phyloP scores from a whole-genome alignment of 1,140 invertebrate genomes.

The Drosophila mojavensis region DNA sequence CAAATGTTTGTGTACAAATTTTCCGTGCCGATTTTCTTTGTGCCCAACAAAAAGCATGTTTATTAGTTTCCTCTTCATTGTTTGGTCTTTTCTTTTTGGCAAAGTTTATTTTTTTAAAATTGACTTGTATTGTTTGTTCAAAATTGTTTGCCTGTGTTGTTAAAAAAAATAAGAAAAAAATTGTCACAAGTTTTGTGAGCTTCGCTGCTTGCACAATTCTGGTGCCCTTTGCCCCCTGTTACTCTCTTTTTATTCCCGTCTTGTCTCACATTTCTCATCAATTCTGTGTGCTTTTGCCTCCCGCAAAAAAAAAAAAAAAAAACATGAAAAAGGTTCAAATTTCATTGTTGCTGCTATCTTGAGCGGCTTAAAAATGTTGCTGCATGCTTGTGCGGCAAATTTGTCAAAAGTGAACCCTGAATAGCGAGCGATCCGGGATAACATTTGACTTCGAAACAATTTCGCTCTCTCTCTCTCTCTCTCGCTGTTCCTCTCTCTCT shows the following conservation, averaged over 20 bases:
- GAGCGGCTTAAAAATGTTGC: constrained; percentile 47
- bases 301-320: not conserved
- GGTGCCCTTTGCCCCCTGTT: constrained; percentile 9
- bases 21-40: constrained; percentile 2
- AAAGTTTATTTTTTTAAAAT: constrained; percentile 23
- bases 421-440: constrained; percentile 10
- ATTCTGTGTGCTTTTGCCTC: constrained; percentile 17
- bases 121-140: constrained; percentile 49
- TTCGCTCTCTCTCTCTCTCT: not conserved
- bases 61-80: constrained; percentile 31
- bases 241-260: not conserved
- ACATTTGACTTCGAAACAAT: constrained; percentile 23
- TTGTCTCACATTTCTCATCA: constrained; percentile 24
- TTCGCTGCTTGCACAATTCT: constrained; percentile 30
- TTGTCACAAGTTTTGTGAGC: constrained; percentile 49
- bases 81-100: constrained; percentile 18
- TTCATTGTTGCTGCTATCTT: constrained; percentile 44
- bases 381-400: constrained; percentile 46
- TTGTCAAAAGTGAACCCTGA: constrained; percentile 33
- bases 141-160: constrained; percentile 37
- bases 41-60: constrained; percentile 26
- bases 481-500: not conserved
- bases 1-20: not conserved
- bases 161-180: constrained; percentile 11
- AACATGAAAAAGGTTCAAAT: constrained; percentile 40